Evolutionary conservation across 2,797 vertebrate genomes (phyloP), one percentile per base, ranked within the genome.

Genomic region (Lutjanus argentimaculatus): DNA sequence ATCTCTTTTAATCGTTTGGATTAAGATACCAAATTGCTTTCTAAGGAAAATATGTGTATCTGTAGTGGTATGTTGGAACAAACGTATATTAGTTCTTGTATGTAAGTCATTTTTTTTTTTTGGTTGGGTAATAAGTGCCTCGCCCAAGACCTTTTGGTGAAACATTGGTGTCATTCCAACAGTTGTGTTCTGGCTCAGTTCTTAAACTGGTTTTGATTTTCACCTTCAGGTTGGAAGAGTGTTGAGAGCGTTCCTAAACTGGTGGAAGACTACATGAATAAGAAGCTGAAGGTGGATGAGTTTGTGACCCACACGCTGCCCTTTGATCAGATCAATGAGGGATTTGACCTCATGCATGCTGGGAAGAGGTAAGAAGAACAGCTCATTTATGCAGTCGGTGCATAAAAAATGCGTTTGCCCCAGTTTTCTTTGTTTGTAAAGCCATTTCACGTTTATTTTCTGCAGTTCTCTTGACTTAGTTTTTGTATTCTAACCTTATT

Each of bases 211-310:
- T 79, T 67, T 72, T 67, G 14, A 8, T 55, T 13, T 56, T 52
- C 21, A 43, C 43, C 30, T 79, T 61, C 88, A 99, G 98, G 98
- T 3, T 99, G 97, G 97, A 99, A 99, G 92, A 99, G 97, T 14
- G 96, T 98, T 64, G 97, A 99, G 80, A 98, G 77, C 0, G 95
- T 99, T 15, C 98, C 98, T 0, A 99, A 97, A 86, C 92, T 99
- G 87, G 98, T 99, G 77, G 95, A 96, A 6, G 97, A 98, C 74
- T 99, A 99, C 89, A 96, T 99, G 96, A 96, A 91, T 43, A 98
- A 98, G 89, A 99, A 98, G 91, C 95, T 99, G 75, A 99, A 97
- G 94, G 96, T 99, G 91, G 98, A 99, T 75, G 98, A 99, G 92
- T 99, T 99, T 94, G 96, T 99, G 72, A 98, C 97, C 77, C 96